Evolutionary conservation across 1,140 invertebrate species (phyloP), one percentile per base, ranked within the genome.

Genomic region (Drosophila leontia): DNA sequence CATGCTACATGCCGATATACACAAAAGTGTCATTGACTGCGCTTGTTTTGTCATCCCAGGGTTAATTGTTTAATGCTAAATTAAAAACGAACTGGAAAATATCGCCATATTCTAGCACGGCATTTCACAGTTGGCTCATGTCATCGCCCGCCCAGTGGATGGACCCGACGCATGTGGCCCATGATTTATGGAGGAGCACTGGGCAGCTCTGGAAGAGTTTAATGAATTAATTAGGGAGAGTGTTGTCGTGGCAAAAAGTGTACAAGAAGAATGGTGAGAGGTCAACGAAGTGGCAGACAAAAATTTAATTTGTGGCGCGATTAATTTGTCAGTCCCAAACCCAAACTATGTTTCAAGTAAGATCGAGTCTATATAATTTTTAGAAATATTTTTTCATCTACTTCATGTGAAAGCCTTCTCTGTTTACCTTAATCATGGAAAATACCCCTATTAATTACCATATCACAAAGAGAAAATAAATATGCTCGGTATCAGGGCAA

Each of bases 51-150:
- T 50, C 58, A 44, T 59, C 17, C 63, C 59, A 51, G 83, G 83
- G 83, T 86, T 83, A 86, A 86, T 86, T 86, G 83, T 70, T 86
- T 79, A 87, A 87, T 82, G 83, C 48, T 75, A 61, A 82, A 84
- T 65, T 74, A 78, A 57, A 51, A 58, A 56, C 44, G 29, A 41
- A 77, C 62, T 57, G 42, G 37, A 74, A 63, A 75, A 63, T 83
- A 71, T 76, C 55, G 77, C 47, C 68, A 72, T 68, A 58, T 68
- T 72, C 47, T 72, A 67, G 50, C 78, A 76, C 79, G 83, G 56
- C 78, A 83, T 61, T 79, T 87, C 78, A 53, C 55, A 65, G 42
- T 61, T 9, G 56, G 47, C 71, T 72, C 51, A 55, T 55, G 60
- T 81, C 51, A 55, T 81, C 75, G 61, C 58, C 68, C 59, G 68